phyloP scores from a whole-genome alignment of 2,113 vertebrate species.

The Paradoxurus hermaphroditus region DNA sequence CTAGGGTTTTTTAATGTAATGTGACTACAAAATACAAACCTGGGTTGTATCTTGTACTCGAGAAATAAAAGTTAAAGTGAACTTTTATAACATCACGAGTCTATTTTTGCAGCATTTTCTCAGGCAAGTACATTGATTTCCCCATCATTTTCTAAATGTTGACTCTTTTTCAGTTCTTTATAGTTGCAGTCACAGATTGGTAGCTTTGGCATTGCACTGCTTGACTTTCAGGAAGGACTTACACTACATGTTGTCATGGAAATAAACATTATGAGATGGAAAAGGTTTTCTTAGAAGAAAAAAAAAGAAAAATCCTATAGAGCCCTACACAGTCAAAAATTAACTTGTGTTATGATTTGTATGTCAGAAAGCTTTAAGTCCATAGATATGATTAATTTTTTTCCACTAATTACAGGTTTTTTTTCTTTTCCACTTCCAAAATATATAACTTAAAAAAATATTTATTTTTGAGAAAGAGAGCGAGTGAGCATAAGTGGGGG shows the following conservation, averaged over 20 bases:
- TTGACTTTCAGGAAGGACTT: background rate
- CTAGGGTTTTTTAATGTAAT: background rate
- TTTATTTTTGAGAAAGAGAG: no score
- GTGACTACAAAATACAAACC: background rate
- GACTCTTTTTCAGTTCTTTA: background rate
- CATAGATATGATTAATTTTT: background rate
- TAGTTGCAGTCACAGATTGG: background rate
- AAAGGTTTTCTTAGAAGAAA: background rate
- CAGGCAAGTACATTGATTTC: background rate
- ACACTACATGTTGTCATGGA: background rate
- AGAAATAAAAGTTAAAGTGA: constrained; percentile 31
- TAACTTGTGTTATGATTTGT: background rate
- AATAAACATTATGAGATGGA: background rate
- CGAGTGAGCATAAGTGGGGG: no score
- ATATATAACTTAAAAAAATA: background rate
- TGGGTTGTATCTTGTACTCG: background rate
- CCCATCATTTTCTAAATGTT: background rate
- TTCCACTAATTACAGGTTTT: background rate
- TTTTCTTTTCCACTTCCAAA: background rate
- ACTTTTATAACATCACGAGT: background rate
- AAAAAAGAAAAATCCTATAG: background rate
- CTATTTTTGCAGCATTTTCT: background rate
- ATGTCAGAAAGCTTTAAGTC: background rate
- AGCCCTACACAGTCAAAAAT: background rate
- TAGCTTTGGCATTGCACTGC: background rate